Base-by-base conservation (phyloP, 2,113 vertebrate species). In the Charadrius vociferus region DNA sequence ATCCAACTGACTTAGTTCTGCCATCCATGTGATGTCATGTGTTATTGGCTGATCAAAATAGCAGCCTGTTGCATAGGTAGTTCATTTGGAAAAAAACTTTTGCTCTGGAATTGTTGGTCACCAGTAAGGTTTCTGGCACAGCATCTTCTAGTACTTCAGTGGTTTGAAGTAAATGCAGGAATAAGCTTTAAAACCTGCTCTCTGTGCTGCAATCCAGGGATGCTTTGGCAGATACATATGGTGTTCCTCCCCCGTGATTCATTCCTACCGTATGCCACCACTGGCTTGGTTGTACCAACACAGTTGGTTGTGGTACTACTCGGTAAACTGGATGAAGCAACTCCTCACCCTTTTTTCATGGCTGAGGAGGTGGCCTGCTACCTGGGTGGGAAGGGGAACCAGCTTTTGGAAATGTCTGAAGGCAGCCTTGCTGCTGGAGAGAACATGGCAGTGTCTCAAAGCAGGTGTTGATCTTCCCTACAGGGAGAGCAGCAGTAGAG, bases 141-240 rank as follows among this genome's bases (percentile, higher is more conserved):
- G 47, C 13, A 12, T 27, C 20, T 21, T 88, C 55, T 77, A 27
- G 32, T 78, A 20, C 15, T 71, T 53, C 22, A 59, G 50, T 15
- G 39, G 5, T 58, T 91, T 70, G 68, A 32, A 89, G 45, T 22
- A 49, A 45, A 58, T 1, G n/a, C 32, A 71, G 68, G 81, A 91
- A 52, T 53, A n/a, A 53, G 45, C 50, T 83, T 77, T 45, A 70
- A 73, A 86, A 36, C n/a, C 55, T 89, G 39, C 21, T n/a, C 17
- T 68, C 30, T 59, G 13, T 90, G 56, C 65, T 88, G 74, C 37
- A 49, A 56, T 36, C 39, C 47, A 41, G 67, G 8, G 29, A 41
- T 63, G 19, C 14, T 72, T 47, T 9, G n/a, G 66, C 62, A 86
- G 86, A 13, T 0, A 13, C 2, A 1, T 6, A 1, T 41, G 17